Conservation (phyloP, 2,888 invertebrate species). For the Ochropleura leucogaster region DNA sequence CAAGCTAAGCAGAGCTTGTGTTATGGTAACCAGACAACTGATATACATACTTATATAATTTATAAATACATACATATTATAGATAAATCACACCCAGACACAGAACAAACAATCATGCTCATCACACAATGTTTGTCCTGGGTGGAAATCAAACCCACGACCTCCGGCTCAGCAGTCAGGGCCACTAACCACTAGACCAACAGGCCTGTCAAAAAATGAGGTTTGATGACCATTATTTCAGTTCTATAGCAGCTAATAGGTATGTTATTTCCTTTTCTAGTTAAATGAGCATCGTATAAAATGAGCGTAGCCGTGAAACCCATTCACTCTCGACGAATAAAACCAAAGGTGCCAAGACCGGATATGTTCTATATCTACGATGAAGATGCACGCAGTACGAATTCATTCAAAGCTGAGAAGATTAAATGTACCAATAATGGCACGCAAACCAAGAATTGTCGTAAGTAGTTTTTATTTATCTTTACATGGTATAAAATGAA, state of each 20-base stretch:
- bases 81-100: too few relatives aligned
- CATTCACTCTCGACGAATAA: slow-evolving; percentile 10
- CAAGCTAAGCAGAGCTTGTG: too few relatives aligned
- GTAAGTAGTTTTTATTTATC: slow-evolving; percentile 19
- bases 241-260: background rate
- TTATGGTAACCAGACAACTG: too few relatives aligned
- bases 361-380: slow-evolving; percentile 43
- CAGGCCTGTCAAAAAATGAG: too few relatives aligned
- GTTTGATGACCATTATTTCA: background rate
- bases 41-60: too few relatives aligned
- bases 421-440: slow-evolving; percentile 66
- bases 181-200: too few relatives aligned
- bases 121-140: too few relatives aligned
- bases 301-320: slow-evolving; percentile 45
- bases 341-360: background rate
- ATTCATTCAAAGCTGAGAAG: slow-evolving; percentile 37
- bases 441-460: slow-evolving; percentile 73
- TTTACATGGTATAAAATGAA: too few relatives aligned
- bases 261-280: slow-evolving; percentile 15
- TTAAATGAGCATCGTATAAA: slow-evolving; percentile 24
- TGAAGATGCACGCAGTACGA: slow-evolving; percentile 56
- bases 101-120: too few relatives aligned
- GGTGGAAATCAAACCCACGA: too few relatives aligned
- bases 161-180: too few relatives aligned
- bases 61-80: too few relatives aligned